Evolutionary conservation across 2,113 vertebrate species (phyloP).

Genomic region (Corydoras maculifer): DNA sequence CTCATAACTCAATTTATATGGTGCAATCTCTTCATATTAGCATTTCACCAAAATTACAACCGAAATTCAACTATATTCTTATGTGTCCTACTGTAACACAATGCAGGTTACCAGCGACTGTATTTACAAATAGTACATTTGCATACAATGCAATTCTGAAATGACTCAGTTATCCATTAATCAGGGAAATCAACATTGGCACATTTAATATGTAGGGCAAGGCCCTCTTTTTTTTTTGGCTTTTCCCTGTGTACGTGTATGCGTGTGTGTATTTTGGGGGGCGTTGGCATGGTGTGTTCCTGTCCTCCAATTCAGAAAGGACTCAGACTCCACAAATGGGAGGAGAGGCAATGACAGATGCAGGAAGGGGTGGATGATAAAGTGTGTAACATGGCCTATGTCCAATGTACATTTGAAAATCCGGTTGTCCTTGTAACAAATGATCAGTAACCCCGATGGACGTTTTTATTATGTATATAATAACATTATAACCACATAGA

Average conservation of each 20-base stretch:
- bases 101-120: no score
- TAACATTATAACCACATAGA: no score
- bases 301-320: slow-evolving; percentile 26
- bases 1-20: no score
- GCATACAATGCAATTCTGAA: no score
- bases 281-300: slow-evolving; percentile 35
- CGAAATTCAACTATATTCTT: no score
- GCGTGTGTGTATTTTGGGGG: slow-evolving; percentile 5
- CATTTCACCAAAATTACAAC: no score
- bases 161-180: slow-evolving; percentile 9
- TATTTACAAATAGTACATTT: no score
- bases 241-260: slow-evolving; percentile 20
- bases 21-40: no score
- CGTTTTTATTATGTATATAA: no score
- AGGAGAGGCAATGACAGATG: slow-evolving; percentile 3
- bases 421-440: slow-evolving; percentile 7
- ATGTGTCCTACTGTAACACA: no score
- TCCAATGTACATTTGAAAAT: slow-evolving; percentile 4
- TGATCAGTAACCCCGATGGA: neutral
- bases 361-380: slow-evolving; percentile 18
- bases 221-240: slow-evolving; percentile 3
- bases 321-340: slow-evolving; percentile 3
- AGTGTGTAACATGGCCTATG: slow-evolving; percentile 1
- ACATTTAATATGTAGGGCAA: slow-evolving; percentile 30
- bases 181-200: slow-evolving; percentile 16